A percentile compares a stretch with the other conserved stretches of the same genome.
Evolutionary conservation across 2,113 vertebrate species (phyloP).

Genomic region (Dipodomys spectabilis): DNA sequence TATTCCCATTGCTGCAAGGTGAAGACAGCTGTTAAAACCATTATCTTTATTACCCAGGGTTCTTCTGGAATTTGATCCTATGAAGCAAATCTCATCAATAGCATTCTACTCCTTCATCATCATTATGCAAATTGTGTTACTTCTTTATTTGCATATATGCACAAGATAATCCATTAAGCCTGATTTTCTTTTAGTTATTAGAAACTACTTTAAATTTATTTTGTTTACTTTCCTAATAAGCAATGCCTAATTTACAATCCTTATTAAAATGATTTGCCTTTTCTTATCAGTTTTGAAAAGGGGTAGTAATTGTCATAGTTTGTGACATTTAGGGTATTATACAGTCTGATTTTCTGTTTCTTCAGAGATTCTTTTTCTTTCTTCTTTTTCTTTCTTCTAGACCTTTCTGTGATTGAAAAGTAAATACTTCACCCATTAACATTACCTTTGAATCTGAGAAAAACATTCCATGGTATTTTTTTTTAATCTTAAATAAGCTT

Average conservation of each 20-base stretch:
- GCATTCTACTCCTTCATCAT: slow-evolving; percentile 54
- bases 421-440: slow-evolving; percentile 69
- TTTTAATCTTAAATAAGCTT: slow-evolving; percentile 79
- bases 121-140: slow-evolving; percentile 57
- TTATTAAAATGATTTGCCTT: slow-evolving; percentile 55
- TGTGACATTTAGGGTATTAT: slow-evolving; percentile 43
- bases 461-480: slow-evolving; percentile 66
- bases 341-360: slow-evolving; percentile 52
- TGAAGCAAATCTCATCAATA: slow-evolving; percentile 46
- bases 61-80: slow-evolving; percentile 56
- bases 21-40: slow-evolving; percentile 52
- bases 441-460: slow-evolving; percentile 69
- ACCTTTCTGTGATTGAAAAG: slow-evolving; percentile 64
- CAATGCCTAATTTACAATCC: slow-evolving; percentile 42
- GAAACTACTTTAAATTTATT: slow-evolving; percentile 53
- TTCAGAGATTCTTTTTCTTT: slow-evolving; percentile 58
- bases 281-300: slow-evolving; percentile 40
- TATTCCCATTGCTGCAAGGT: slow-evolving; percentile 23
- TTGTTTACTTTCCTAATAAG: slow-evolving; percentile 65
- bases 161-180: slow-evolving; percentile 61
- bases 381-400: slow-evolving; percentile 50
- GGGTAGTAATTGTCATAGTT: slow-evolving; percentile 43
- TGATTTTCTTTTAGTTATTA: slow-evolving; percentile 71
- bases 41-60: slow-evolving; percentile 23
- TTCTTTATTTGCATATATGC: slow-evolving; percentile 57